Percentiles rank a stretch among this genome's conserved stretches.
phyloP scores from a whole-genome alignment of 2,113 vertebrate species.

The Onychostoma macrolepis region DNA sequence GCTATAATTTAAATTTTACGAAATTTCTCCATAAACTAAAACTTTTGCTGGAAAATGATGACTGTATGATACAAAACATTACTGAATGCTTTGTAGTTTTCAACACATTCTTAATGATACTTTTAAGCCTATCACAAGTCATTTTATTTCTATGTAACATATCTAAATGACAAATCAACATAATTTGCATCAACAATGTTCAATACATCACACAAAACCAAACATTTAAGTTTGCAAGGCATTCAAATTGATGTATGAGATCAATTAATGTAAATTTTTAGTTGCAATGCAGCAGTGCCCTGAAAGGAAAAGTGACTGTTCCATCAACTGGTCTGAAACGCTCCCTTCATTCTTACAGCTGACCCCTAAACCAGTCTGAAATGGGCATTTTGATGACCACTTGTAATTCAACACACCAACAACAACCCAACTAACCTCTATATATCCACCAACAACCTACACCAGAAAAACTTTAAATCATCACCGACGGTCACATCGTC shows the following conservation, averaged over 20 bases:
- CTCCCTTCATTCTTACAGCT: not conserved
- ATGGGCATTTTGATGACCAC: not conserved
- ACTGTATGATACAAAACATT: not conserved
- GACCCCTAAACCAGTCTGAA: not conserved
- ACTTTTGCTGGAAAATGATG: not conserved
- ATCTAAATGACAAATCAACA: not conserved
- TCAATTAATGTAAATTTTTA: not conserved
- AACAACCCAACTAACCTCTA: not conserved
- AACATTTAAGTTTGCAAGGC: not conserved
- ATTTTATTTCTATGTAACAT: not conserved
- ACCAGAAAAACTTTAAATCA: slow-evolving; percentile 27
- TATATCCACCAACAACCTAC: not conserved
- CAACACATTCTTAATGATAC: not conserved
- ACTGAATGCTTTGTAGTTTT: not conserved
- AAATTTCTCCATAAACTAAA: no score
- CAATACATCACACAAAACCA: not conserved
- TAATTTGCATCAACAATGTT: not conserved
- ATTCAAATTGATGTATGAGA: not conserved
- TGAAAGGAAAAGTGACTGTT: not conserved
- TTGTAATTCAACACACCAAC: slow-evolving; percentile 4
- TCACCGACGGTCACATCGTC: not conserved
- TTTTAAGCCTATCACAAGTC: not conserved
- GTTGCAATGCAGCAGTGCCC: not conserved
- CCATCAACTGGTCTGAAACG: not conserved
- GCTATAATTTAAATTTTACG: not conserved